These are phyloP conservation scores for Hypolimnas misippus DNA, from an alignment of 2,888 invertebrate genomes.

Conservation along the genomic window DNA sequence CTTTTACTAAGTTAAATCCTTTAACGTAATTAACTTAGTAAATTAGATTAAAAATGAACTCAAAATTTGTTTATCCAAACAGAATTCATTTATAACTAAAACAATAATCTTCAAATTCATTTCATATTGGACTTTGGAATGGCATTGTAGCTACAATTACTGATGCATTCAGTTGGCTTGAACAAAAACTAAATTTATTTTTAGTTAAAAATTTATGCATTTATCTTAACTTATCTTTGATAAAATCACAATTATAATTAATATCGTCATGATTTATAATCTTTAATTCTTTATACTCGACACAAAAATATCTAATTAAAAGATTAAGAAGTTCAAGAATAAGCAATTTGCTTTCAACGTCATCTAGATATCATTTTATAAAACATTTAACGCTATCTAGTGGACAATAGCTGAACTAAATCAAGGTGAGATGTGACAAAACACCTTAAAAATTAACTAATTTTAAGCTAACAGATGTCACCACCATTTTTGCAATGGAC, in stretches of 20 bases:
- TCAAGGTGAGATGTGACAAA: background rate
- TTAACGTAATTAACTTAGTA: no score
- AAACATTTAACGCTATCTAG: background rate
- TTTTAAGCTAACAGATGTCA: slow-evolving; percentile 52
- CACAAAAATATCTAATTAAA: no score
- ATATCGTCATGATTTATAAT: no score
- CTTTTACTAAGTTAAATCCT: no score
- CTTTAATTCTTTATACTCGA: no score
- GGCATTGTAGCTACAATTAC: background rate
- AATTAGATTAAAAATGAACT: no score
- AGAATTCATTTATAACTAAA: background rate
- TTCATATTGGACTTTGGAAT: background rate
- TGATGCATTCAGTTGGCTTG: background rate
- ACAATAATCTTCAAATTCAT: background rate
- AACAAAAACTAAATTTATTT: background rate
- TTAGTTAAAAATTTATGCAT: no score
- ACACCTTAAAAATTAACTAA: background rate
- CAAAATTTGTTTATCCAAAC: no score
- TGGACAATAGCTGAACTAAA: slow-evolving; percentile 42
- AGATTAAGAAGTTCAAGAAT: no score
- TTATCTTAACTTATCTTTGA: no score
- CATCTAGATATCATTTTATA: slow-evolving; percentile 31
- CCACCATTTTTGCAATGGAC: slow-evolving; percentile 50
- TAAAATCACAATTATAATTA: no score
- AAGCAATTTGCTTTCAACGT: no score